Percentiles rank a stretch among this genome's conserved stretches.
Evolutionary conservation across 2,888 invertebrate species (phyloP).

Genomic region (Allophyes oxyacanthae): DNA sequence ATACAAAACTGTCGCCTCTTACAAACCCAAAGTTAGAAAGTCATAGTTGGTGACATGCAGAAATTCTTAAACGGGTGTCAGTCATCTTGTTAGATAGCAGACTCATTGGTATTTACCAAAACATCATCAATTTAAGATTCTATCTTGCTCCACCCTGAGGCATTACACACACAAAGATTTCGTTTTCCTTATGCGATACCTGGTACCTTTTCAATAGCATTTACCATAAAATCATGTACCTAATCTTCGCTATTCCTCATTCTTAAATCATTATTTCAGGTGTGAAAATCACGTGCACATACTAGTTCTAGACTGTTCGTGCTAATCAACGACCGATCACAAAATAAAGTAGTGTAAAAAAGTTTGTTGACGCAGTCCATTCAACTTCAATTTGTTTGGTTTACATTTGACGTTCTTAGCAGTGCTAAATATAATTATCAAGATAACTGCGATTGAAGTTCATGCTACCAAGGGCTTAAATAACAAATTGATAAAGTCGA

Average conservation of each 20-base stretch:
- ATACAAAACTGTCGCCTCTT: background rate
- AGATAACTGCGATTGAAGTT: constrained; percentile 25
- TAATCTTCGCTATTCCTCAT: background rate
- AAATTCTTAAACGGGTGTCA: background rate
- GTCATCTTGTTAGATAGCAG: background rate
- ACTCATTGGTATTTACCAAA: constrained; percentile 21
- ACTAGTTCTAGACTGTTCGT: constrained; percentile 21
- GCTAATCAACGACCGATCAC: constrained; percentile 45
- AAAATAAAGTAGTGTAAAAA: constrained; percentile 45
- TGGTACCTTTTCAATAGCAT: background rate
- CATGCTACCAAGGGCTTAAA: constrained; percentile 8
- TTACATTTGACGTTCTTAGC: constrained; percentile 12
- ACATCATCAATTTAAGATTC: constrained; percentile 20
- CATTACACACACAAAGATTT: constrained; percentile 6
- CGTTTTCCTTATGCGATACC: no score
- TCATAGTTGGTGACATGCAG: background rate
- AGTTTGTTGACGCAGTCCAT: constrained; percentile 42
- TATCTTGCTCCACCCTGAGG: constrained; percentile 10
- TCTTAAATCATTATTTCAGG: constrained; percentile 6
- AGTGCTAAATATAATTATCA: constrained; percentile 13
- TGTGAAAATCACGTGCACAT: constrained; percentile 12
- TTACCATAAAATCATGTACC: no score
- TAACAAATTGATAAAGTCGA: background rate
- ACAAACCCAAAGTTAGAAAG: no score
- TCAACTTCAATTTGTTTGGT: constrained; percentile 43